Conservation (phyloP, 2,113 vertebrate species). For the Pangasianodon hypophthalmus region DNA sequence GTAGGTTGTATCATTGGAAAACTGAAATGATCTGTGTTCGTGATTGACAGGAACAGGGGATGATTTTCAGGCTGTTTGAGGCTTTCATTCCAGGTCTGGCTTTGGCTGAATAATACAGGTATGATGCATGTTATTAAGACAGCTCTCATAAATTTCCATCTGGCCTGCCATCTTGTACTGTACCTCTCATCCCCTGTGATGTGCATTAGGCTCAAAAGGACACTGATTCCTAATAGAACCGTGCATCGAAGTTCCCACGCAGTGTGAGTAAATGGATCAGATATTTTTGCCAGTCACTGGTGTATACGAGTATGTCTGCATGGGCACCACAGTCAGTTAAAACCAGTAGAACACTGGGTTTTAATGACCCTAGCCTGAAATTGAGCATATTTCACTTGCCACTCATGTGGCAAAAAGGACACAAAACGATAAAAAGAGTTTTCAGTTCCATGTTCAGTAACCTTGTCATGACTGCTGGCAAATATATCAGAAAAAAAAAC, state of each 20-base stretch:
- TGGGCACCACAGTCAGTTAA: background rate
- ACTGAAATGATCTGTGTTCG: background rate
- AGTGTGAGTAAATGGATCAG: background rate
- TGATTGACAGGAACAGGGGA: constrained; percentile 25
- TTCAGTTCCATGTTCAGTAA: background rate
- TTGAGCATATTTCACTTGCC: background rate
- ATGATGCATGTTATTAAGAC: constrained; percentile 48
- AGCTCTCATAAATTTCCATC: constrained; percentile 43
- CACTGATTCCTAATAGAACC: background rate
- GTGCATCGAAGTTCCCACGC: background rate
- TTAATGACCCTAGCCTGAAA: background rate
- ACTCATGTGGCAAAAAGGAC: background rate
- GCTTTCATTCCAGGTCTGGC: constrained; percentile 16
- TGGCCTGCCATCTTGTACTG: constrained; percentile 63
- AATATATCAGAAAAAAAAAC: background rate
- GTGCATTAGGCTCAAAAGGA: background rate
- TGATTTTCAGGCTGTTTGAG: constrained; percentile 11
- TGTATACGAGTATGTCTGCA: background rate
- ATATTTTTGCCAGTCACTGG: background rate
- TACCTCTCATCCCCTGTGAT: constrained; percentile 24
- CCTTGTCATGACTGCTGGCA: background rate
- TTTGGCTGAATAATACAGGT: constrained; percentile 35
- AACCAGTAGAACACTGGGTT: background rate
- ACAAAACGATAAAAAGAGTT: background rate
- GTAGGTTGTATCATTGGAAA: background rate